Base-by-base conservation (phyloP, 2,113 vertebrate species). In the Nesoenas mayeri region DNA sequence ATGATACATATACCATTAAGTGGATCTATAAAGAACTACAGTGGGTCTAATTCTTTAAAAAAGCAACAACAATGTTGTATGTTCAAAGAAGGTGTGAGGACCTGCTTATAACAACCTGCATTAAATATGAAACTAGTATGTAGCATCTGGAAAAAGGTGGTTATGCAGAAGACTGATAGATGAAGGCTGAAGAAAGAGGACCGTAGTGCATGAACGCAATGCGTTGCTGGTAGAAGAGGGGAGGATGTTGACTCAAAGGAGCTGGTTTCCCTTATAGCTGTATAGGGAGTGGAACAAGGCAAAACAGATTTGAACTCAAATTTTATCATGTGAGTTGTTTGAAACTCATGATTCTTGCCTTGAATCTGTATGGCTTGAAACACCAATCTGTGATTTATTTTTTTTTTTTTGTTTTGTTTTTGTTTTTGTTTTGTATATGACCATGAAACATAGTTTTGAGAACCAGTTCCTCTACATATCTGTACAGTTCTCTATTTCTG, bases 251-350 rank as follows among this genome's bases (percentile, higher is more conserved):
- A 61, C 20, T 36, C 10, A 12, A 36, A 34, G 42, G 24, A 60
- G 9, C 21, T 67, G 50, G 5, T 12, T 75, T 69, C 32, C 31
- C 15, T 48, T 71, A 4, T 1, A 64, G 5, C 14, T 78, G 38
- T 60, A 36, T n/a, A 48, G 28, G 31, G 25, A 16, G 14, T 22
- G 12, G 25, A 84, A 73, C 12, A 25, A 21, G 20, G 36, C 29
- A 71, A 58, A 83, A 64, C 47, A 61, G 26, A 34, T 58, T 31
- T 0, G 0, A 78, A 28, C 29, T 53, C 26, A 4, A 29, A 0
- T 89, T 92, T 88, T 85, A 51, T 87, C 40, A 26, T 8, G 3
- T 50, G 21, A 5, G 0, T 50, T 75, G 8, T 2, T 1, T 61
- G 44, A 88, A 77, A 75, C 29, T 66, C 8, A 0, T 10, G 17